A percentile compares a stretch with the other conserved stretches of the same genome.
These are phyloP conservation scores for Pemphigus obesinymphae DNA, from an alignment of 1,140 invertebrate genomes.

Conservation along the genomic window DNA sequence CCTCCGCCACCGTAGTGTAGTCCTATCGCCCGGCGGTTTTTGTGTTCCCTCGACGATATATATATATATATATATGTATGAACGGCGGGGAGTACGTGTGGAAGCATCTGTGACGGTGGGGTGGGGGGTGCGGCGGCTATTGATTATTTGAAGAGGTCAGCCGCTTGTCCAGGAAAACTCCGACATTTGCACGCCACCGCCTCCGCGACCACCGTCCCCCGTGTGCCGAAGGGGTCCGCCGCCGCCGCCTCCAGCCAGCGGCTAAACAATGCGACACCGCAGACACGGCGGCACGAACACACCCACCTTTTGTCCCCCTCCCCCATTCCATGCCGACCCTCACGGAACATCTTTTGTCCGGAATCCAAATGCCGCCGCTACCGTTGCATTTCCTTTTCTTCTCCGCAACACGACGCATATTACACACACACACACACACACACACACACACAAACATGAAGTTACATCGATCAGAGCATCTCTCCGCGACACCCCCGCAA, in stretches of 20 bases:
- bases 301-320: not conserved
- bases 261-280: constrained; percentile 42
- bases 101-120: not conserved
- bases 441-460: not conserved
- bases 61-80: too few species aligned
- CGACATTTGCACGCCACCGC: constrained; percentile 22
- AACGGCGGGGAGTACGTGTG: too few species aligned
- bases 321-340: not conserved
- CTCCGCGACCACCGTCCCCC: not conserved
- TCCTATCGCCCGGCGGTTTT: not conserved
- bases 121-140: too few species aligned
- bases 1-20: not conserved
- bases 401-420: not conserved
- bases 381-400: constrained; percentile 25
- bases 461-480: not conserved
- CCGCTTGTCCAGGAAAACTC: constrained; percentile 41
- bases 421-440: not conserved
- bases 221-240: not conserved
- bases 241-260: not conserved
- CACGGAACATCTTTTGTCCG: not conserved
- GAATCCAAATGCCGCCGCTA: constrained; percentile 5
- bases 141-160: constrained; percentile 41
- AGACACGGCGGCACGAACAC: constrained; percentile 32
- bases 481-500: not conserved
- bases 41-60: not conserved